Evolutionary conservation across 2,888 invertebrate genomes (phyloP), one percentile per base, ranked within the genome.

Genomic region (Anoncus sp.): DNA sequence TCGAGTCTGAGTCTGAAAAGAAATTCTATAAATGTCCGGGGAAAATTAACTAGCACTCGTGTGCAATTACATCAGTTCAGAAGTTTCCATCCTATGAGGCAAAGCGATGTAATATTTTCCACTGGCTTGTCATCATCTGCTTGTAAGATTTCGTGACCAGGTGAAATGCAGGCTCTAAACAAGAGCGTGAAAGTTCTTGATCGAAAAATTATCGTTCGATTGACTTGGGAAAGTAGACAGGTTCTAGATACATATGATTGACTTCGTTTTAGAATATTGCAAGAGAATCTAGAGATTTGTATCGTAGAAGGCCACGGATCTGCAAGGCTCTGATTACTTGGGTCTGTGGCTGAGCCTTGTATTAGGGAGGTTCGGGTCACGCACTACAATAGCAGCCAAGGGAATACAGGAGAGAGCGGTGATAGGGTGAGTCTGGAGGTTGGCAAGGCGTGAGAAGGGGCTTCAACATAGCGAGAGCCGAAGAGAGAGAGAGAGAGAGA

Each of bases 321-420:
- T 62, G 57, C 35, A 9, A 43, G 35, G 31, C 49, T 72, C 67
- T 24, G 75, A 57, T 45, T 72, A 67, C 67, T 62, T 67, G 67
- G 57, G 57, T 38, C 43, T 53, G 59, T 57, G 55, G 77, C 55
- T 81, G 59, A 78, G 70, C 62, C 49, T 49, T 49, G 80, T 77
- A 78, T 77, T 78, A 73, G 73, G 77, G 73, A 75, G 72, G 75
- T 71, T 73, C 72, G 73, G 75, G 79, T 73, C 79, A 76, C 79
- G 71, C 78, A 79, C 75, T 72, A 65, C 77, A 73, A 77, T 71
- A 79, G 66, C 72, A 69, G 72, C 75, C 67, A 75, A 75, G 78
- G 73, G 73, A 81, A 78, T 73, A 79, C 70, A 43, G 69, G 57
- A 49, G 57, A 49, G 47, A 60, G 51, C 27, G 55, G 67, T 51